A percentile compares a stretch with the other conserved stretches of the same genome.
Evolutionary conservation across 2,888 invertebrate species (phyloP).

Genomic region (Agapostemon virescens): DNA sequence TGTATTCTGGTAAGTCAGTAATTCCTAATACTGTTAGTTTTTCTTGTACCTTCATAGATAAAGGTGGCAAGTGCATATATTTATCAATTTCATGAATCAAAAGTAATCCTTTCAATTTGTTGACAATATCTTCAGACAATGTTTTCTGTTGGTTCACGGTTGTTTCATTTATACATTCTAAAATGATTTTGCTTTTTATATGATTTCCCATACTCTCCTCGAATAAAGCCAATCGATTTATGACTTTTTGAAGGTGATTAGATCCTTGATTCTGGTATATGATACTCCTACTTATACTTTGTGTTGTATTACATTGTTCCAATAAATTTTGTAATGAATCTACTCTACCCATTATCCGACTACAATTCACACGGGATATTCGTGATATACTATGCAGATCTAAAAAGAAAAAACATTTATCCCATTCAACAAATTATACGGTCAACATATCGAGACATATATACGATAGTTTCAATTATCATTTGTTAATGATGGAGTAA

Average conservation of each 20-base stretch:
- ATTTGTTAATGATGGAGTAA: neutral
- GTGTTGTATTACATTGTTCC: constrained; percentile 43
- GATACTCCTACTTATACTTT: constrained; percentile 46
- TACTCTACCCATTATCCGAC: constrained; percentile 56
- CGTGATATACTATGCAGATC: constrained; percentile 72
- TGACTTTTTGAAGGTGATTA: constrained; percentile 55
- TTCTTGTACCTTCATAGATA: constrained; percentile 61
- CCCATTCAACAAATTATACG: neutral
- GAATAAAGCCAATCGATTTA: constrained; percentile 60
- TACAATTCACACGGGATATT: constrained; percentile 69
- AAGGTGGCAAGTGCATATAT: constrained; percentile 69
- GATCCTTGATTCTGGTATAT: constrained; percentile 36
- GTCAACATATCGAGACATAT: neutral
- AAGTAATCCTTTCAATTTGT: constrained; percentile 70
- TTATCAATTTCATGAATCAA: constrained; percentile 67
- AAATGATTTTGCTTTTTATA: constrained; percentile 68
- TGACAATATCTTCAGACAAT: constrained; percentile 53
- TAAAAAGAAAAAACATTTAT: constrained; percentile 50
- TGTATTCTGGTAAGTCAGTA: constrained; percentile 68
- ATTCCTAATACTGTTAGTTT: constrained; percentile 72
- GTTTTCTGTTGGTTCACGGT: constrained; percentile 46
- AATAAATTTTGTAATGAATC: constrained; percentile 63
- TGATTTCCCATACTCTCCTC: constrained; percentile 69
- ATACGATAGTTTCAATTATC: neutral
- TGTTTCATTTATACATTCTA: constrained; percentile 69